Base-by-base conservation (phyloP, 1,140 invertebrate genomes). In the Adelges cooleyi region DNA sequence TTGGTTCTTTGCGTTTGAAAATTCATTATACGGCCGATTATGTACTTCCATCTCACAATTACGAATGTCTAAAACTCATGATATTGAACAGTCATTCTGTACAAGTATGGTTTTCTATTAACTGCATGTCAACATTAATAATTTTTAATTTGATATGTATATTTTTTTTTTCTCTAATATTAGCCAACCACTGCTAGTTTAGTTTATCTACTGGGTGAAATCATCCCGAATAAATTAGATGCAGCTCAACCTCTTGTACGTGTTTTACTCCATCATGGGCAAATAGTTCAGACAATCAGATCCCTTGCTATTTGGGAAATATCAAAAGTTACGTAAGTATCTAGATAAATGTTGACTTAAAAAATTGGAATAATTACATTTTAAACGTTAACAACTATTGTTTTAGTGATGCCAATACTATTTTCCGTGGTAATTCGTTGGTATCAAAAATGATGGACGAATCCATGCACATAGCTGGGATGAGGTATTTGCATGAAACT, bases 381-480 rank as follows among this genome's bases (percentile, higher is more conserved):
- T 10, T 48, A n/a, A n/a, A n/a, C n/a, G n/a, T n/a, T n/a, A 65
- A 29, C 3, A 27, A 33, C 38, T 50, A 67, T 68, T 69, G 22
- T 76, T 80, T 56, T 72, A 91, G 88, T 36, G 92, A 96, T 79
- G 84, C 87, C 46, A 95, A 92, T 66, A 95, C 92, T 23, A 89
- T 96, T 70, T 96, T 96, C 75, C 86, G 92, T 53, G 91, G 90
- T 59, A 95, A 95, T 74, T 92, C 90, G 0, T 80, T 95, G 42
- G 87, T 93, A 20, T 92, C 90, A 17, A 95, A 95, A 77, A 90
- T 94, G 84, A 90, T 95, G 84, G 92, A 95, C 77, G 92, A 95
- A 74, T 84, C 91, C 56, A 95, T 96, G 92, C 84, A 89, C 71
- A 77, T 95, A 51, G 86, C 86, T 49, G 92, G 92, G 18, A 78